Conservation (phyloP, 1,140 invertebrate genomes). For the Globodera ellingtonae region DNA sequence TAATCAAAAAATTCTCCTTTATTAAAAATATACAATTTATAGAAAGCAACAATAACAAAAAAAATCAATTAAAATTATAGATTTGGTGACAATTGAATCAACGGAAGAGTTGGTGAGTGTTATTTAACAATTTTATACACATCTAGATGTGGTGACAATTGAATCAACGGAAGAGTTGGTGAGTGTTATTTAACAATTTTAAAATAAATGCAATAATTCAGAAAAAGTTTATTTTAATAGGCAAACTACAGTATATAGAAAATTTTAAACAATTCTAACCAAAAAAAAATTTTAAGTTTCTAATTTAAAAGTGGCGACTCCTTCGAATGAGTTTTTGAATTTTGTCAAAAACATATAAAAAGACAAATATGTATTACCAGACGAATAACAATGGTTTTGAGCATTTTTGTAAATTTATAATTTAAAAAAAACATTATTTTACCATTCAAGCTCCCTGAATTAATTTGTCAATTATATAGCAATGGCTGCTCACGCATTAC, state of each 20-base stretch:
- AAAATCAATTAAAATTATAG: background rate
- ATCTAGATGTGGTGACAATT: conserved; percentile 50
- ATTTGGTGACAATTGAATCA: conserved; percentile 43
- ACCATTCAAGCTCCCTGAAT: background rate
- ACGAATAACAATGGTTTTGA: background rate
- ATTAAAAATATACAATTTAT: no score
- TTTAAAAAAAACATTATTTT: background rate
- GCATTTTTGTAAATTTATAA: background rate
- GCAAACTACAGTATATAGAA: no score
- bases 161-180: conserved; percentile 42
- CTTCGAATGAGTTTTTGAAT: background rate
- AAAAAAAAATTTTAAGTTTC: background rate
- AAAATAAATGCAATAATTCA: no score
- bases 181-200: background rate
- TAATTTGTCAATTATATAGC: conserved; percentile 12
- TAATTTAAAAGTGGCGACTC: conserved; percentile 1
- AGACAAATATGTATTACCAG: background rate
- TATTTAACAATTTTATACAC: no score
- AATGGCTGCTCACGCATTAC: conserved; percentile 52
- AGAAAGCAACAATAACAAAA: background rate
- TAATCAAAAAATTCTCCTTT: no score
- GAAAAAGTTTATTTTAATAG: no score
- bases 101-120: no score
- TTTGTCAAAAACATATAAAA: conserved; percentile 20
- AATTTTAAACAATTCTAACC: no score